Evolutionary conservation across 2,888 invertebrate genomes (phyloP).

Genomic region (Ornithoptera priamus): DNA sequence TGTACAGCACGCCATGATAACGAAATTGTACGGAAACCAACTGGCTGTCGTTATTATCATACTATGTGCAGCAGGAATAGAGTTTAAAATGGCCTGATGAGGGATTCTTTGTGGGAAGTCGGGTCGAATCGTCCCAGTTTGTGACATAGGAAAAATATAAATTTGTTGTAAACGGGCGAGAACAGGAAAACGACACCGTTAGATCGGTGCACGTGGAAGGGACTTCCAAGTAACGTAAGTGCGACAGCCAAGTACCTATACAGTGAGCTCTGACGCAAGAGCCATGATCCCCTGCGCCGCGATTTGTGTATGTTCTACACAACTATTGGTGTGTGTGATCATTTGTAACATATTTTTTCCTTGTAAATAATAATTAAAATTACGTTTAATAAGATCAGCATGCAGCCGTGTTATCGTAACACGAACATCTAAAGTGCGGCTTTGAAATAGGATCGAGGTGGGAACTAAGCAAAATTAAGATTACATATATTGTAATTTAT

Average conservation of each 20-base stretch:
- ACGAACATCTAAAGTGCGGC: too few relatives aligned
- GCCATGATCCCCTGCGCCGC: conserved; percentile 30
- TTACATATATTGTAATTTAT: too few relatives aligned
- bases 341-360: conserved; percentile 50
- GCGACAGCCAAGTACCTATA: conserved; percentile 43
- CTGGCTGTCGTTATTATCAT: conserved; percentile 11
- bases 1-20: conserved; percentile 68
- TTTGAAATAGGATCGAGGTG: too few relatives aligned
- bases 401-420: too few relatives aligned
- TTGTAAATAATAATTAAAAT: conserved; percentile 32
- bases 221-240: conserved; percentile 54
- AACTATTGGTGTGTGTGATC: conserved; percentile 41
- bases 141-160: conserved; percentile 46
- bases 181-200: conserved; percentile 60
- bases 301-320: conserved; percentile 43
- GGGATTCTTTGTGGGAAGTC: conserved; percentile 16
- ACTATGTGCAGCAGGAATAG: conserved; percentile 19
- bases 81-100: conserved; percentile 15
- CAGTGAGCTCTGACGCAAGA: conserved; percentile 42
- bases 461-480: too few relatives aligned
- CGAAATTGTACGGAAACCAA: conserved; percentile 38
- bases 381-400: too few relatives aligned
- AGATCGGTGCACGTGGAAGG: conserved; percentile 57
- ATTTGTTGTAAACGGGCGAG: conserved; percentile 51
- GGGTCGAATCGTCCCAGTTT: conserved; percentile 29